A percentile compares a stretch with the other conserved stretches of the same genome.
Evolutionary conservation across 2,888 invertebrate genomes (phyloP).

Genomic region (Cordilura impudica): DNA sequence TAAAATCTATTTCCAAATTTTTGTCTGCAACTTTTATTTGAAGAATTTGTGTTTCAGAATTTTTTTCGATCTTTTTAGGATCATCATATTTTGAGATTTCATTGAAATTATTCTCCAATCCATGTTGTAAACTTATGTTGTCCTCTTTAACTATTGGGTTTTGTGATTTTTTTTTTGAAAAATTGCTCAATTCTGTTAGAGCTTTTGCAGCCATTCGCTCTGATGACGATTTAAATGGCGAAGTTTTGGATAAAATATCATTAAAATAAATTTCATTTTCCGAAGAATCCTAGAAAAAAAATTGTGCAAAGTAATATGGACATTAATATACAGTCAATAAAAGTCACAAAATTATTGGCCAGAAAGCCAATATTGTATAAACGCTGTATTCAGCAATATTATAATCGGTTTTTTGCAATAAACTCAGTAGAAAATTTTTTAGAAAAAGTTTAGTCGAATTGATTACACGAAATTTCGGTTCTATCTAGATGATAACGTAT

Average conservation of each 20-base stretch:
- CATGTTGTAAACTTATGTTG: slow-evolving; percentile 62
- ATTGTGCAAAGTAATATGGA: too few relatives aligned
- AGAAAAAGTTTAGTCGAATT: too few relatives aligned
- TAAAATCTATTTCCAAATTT: background rate
- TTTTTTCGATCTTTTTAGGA: background rate
- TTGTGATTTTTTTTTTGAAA: slow-evolving; percentile 68
- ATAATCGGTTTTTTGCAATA: too few relatives aligned
- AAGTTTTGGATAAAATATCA: slow-evolving; percentile 65
- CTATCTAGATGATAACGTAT: too few relatives aligned
- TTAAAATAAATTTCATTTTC: slow-evolving; percentile 66
- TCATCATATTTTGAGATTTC: background rate
- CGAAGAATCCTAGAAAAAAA: slow-evolving; percentile 63
- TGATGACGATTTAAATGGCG: slow-evolving; percentile 71
- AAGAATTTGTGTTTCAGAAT: background rate
- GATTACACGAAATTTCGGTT: too few relatives aligned
- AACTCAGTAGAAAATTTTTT: too few relatives aligned
- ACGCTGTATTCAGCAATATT: too few relatives aligned
- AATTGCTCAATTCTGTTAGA: slow-evolving; percentile 77
- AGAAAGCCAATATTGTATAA: too few relatives aligned
- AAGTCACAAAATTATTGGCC: too few relatives aligned
- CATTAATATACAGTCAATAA: too few relatives aligned
- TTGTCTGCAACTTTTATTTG: background rate
- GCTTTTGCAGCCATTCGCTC: slow-evolving; percentile 78
- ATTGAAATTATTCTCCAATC: slow-evolving; percentile 6
- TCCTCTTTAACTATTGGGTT: slow-evolving; percentile 60